phyloP scores from a whole-genome alignment of 2,888 invertebrate species.

The Oxyteleia sp. region DNA sequence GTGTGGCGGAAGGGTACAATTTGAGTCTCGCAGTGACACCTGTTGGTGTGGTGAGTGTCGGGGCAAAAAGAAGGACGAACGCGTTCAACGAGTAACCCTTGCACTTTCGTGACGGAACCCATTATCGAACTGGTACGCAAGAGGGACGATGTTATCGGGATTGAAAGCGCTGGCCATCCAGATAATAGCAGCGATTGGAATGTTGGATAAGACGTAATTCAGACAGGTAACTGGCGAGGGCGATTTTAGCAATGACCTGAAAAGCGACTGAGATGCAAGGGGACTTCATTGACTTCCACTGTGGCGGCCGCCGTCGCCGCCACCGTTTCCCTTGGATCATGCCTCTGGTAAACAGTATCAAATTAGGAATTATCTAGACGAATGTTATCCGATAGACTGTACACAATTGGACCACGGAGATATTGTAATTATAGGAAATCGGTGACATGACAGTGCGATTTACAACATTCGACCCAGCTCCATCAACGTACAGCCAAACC shows the following conservation, averaged over 20 bases:
- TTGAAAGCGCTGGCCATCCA: conserved; percentile 1
- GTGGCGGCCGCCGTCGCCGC: conserved; percentile 30
- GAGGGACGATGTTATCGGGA: conserved; percentile 50
- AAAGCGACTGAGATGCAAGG: conserved; percentile 2
- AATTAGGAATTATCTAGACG: neutral
- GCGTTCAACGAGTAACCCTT: conserved; percentile 53
- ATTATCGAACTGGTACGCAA: conserved; percentile 30
- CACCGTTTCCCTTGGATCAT: conserved; percentile 22
- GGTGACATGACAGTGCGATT: neutral
- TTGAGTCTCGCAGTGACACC: conserved; percentile 73
- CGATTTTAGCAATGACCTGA: conserved; percentile 22
- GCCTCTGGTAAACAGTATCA: neutral
- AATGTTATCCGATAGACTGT: neutral
- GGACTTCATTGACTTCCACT: conserved; percentile 10
- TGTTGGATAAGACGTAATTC: conserved; percentile 22
- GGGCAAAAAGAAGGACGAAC: conserved; percentile 70
- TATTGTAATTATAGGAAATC: neutral
- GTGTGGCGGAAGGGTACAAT: conserved; percentile 68
- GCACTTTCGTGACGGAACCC: conserved; percentile 55
- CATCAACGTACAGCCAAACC: neutral
- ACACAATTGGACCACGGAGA: neutral
- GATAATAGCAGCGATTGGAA: conserved; percentile 8
- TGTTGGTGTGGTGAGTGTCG: conserved; percentile 72
- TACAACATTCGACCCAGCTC: neutral
- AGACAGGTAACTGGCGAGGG: neutral